Evolutionary conservation across 2,888 invertebrate species (phyloP), one percentile per base, ranked within the genome.

Genomic region (Athalia cordata): DNA sequence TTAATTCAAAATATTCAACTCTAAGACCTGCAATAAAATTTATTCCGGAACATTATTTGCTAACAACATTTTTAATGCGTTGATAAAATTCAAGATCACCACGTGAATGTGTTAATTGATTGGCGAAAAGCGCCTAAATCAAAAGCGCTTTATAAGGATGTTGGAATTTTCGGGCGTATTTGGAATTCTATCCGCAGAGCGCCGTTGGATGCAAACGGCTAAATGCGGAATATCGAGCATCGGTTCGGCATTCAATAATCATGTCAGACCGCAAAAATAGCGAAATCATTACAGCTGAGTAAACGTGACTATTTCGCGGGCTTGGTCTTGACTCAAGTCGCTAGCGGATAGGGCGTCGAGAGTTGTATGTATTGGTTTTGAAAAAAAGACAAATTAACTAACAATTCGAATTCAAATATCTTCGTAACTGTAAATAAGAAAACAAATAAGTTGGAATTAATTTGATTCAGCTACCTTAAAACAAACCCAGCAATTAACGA

Each of bases 61-160:
- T 11, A 47, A 11, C 45, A n/a, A 11, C 45, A n/a, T 7, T n/a
- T 66, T 5, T 13, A 49, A 45, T 5, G 13, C 2, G 66, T 1
- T 45, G 29, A 66, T 9, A 47, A 47, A 11, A 4, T 62, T 62
- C 11, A 68, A 13, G 43, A 59, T 5, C 62, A 70, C 74, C 79
- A 78, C 70, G 77, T 77, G 81, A 80, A 81, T 78, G 79, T 82
- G 82, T 83, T 76, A 11, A 29, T 29, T 29, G 3, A 55, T 5
- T 1, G 76, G 57, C 66, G 81, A 82, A 84, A 83, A 85, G 81
- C 83, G 83, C 78, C 81, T 79, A 83, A 82, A 82, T 83, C 82
- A 81, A 83, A 83, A 83, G 81, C 80, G 79, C 77, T 61, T 43
- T 15, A 29, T 49, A 13, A 57, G 47, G 8, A 59, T 9, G 61